A percentile compares a stretch with the other conserved stretches of the same genome.
phyloP scores from a whole-genome alignment of 2,888 invertebrate species.

The Cheilosia urbana region DNA sequence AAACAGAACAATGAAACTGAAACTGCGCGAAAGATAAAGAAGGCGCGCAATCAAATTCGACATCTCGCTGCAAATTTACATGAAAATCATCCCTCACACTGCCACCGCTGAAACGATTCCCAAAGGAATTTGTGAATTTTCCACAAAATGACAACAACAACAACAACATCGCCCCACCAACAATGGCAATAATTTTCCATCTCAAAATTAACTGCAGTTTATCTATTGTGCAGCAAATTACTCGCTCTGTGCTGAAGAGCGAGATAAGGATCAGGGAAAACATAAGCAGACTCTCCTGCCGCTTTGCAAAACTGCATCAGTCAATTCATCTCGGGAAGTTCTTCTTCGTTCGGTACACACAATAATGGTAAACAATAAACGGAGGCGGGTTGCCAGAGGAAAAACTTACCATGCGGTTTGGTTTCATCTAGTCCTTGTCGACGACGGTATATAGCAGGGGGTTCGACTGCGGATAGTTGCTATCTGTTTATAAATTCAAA shows the following conservation, averaged over 20 bases:
- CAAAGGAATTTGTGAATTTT: conserved; percentile 28
- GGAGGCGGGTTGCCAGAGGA: not conserved
- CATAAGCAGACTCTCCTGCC: conserved; percentile 31
- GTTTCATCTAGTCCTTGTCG: conserved; percentile 23
- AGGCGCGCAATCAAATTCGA: conserved; percentile 38
- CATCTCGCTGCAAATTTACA: conserved; percentile 69
- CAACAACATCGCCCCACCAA: conserved; percentile 34
- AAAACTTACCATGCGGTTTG: conserved; percentile 44
- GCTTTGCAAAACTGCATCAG: conserved; percentile 68
- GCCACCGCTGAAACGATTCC: conserved; percentile 13
- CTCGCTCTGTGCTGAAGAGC: not conserved
- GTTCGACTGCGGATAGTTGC: conserved; percentile 15
- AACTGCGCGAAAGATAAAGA: not conserved
- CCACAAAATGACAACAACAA: conserved; percentile 8
- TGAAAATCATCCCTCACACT: conserved; percentile 58
- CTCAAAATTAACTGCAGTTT: conserved; percentile 74
- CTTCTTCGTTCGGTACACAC: not conserved
- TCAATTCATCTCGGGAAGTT: conserved; percentile 69
- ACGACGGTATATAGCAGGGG: not conserved
- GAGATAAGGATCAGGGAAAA: conserved; percentile 64
- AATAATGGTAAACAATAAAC: conserved; percentile 56
- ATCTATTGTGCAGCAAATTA: conserved; percentile 46
- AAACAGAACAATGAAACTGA: not conserved
- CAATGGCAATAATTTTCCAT: conserved; percentile 65
- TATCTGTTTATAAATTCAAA: conserved; percentile 75